These are phyloP conservation scores for Berghia stephanieae DNA, from an alignment of 1,140 invertebrate species.

Conservation along the genomic window DNA sequence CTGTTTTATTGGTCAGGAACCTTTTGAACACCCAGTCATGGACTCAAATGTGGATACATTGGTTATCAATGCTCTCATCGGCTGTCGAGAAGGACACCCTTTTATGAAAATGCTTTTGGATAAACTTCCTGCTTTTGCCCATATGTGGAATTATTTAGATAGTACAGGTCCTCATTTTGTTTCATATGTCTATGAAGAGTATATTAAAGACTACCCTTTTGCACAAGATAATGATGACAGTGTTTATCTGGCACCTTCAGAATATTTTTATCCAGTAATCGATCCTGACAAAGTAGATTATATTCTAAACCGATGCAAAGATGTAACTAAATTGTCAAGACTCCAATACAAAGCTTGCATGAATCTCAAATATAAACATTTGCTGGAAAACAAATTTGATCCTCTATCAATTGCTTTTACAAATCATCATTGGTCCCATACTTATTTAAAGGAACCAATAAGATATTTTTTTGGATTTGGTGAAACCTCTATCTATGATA, in stretches of 20 bases:
- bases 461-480: conserved; percentile 46
- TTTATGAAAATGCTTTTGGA: conserved; percentile 58
- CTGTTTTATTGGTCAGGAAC: conserved; percentile 62
- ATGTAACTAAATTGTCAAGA: conserved; percentile 41
- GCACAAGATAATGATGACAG: conserved; percentile 35
- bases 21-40: conserved; percentile 59
- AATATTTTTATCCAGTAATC: conserved; percentile 60
- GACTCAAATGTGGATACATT: conserved; percentile 58
- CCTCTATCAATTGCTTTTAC: conserved; percentile 48
- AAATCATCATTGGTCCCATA: conserved; percentile 62
- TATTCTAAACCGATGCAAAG: conserved; percentile 47
- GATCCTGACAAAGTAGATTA: conserved; percentile 55
- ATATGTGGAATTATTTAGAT: conserved; percentile 61
- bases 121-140: conserved; percentile 50
- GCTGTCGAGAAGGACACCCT: conserved; percentile 57
- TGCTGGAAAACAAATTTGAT: conserved; percentile 41
- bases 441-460: conserved; percentile 50
- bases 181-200: conserved; percentile 49
- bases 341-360: conserved; percentile 53
- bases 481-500: conserved; percentile 44
- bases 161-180: conserved; percentile 62
- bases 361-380: conserved; percentile 46
- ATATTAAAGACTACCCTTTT: conserved; percentile 29
- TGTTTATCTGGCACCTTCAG: conserved; percentile 52
- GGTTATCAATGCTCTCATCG: conserved; percentile 62